Conservation (phyloP, 2,113 vertebrate species). For the human region DNA sequence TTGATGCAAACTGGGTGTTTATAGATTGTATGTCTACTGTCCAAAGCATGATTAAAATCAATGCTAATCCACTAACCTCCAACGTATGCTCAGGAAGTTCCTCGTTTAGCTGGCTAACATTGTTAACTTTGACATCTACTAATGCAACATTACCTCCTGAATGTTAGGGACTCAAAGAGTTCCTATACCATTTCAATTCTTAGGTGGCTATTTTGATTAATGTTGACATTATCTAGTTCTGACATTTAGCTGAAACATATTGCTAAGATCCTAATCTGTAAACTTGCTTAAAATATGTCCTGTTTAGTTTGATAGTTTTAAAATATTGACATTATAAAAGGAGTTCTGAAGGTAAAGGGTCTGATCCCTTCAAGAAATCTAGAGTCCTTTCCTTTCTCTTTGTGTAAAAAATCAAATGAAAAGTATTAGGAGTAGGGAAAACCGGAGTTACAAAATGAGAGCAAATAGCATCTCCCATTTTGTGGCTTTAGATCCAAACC, state of each 20-base stretch:
- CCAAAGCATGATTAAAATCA: constrained; percentile 48
- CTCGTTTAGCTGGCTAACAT: neutral
- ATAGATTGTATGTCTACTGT: constrained; percentile 34
- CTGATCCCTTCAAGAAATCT: constrained; percentile 34
- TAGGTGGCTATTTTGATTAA: constrained; percentile 55
- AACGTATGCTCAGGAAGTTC: neutral
- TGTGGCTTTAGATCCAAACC: constrained; percentile 8
- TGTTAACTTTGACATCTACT: constrained; percentile 56
- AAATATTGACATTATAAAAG: constrained; percentile 59
- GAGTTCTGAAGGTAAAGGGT: constrained; percentile 33
- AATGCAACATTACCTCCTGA: neutral
- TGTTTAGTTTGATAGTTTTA: constrained; percentile 55
- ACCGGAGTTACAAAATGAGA: constrained; percentile 32
- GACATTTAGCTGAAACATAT: constrained; percentile 58
- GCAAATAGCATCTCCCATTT: constrained; percentile 4
- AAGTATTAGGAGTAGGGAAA: constrained; percentile 21
- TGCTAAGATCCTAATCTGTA: constrained; percentile 65
- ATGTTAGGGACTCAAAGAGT: neutral
- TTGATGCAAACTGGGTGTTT: constrained; percentile 8
- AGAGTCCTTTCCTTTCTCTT: neutral
- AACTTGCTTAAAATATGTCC: constrained; percentile 52
- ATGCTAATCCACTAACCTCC: neutral
- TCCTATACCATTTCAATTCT: constrained; percentile 22
- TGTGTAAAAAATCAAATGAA: constrained; percentile 50
- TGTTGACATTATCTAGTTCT: constrained; percentile 62